Evolutionary conservation across 2,797 vertebrate species (phyloP).

Genomic region (Rhinichthys osculus): DNA sequence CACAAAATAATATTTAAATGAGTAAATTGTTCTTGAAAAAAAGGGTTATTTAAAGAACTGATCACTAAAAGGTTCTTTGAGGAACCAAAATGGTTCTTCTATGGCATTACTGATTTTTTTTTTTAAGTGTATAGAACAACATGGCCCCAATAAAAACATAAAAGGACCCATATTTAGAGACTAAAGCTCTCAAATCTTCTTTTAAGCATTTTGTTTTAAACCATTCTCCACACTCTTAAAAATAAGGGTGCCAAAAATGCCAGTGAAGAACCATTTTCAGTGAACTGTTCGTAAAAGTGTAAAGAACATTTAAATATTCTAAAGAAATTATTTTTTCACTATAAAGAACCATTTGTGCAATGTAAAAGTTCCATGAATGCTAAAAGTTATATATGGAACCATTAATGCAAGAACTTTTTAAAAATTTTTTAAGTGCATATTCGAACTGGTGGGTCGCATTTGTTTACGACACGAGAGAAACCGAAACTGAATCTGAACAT

Average conservation of each 20-base stretch:
- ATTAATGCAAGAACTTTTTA: too few species aligned
- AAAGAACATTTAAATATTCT: too few species aligned
- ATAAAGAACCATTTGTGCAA: too few species aligned
- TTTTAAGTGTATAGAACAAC: too few species aligned
- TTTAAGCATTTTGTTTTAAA: neutral
- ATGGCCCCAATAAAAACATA: neutral
- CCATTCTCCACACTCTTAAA: too few species aligned
- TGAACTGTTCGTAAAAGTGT: too few species aligned
- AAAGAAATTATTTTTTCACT: too few species aligned
- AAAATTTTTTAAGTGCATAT: neutral
- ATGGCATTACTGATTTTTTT: neutral
- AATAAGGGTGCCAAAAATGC: too few species aligned
- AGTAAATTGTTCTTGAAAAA: neutral
- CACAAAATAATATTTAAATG: neutral
- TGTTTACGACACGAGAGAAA: neutral
- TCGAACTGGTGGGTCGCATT: neutral
- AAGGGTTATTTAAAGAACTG: neutral
- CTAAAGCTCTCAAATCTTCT: neutral
- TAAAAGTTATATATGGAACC: too few species aligned
- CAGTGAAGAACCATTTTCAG: too few species aligned
- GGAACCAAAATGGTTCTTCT: neutral
- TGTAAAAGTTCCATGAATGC: too few species aligned
- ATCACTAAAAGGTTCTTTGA: neutral
- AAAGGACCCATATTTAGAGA: too few species aligned
- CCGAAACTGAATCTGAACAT: neutral